Conservation (phyloP, 1,140 invertebrate genomes). For the Rhopalosiphum maidis region DNA sequence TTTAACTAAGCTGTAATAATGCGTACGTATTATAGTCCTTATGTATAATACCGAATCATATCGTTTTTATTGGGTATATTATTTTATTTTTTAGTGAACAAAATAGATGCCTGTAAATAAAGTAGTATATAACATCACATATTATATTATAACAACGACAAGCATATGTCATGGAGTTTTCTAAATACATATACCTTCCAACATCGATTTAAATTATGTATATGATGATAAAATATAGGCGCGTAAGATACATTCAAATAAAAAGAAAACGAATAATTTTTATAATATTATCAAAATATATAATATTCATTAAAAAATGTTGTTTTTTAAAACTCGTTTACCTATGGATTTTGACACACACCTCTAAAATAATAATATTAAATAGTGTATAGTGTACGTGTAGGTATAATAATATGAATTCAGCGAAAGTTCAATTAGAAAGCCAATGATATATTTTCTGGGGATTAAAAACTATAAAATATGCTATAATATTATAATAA, state of each 20-base stretch:
- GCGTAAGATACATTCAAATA: background rate
- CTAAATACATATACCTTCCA: background rate
- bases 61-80: background rate
- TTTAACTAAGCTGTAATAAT: no score
- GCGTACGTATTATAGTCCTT: no score
- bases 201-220: background rate
- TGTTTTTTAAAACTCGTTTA: conserved; percentile 30
- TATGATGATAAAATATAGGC: background rate
- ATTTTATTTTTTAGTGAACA: background rate
- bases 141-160: background rate
- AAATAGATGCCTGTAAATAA: background rate
- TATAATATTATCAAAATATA: background rate
- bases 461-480: background rate
- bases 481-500: background rate
- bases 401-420: background rate
- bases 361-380: background rate
- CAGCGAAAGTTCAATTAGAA: conserved; percentile 11
- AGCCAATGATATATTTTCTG: background rate
- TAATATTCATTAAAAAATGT: background rate
- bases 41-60: background rate
- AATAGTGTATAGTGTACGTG: background rate
- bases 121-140: background rate
- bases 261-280: background rate
- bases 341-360: background rate
- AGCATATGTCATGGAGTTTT: background rate